phyloP scores from a whole-genome alignment of 2,797 vertebrate genomes.

The Ptychobarbus kaznakovi region DNA sequence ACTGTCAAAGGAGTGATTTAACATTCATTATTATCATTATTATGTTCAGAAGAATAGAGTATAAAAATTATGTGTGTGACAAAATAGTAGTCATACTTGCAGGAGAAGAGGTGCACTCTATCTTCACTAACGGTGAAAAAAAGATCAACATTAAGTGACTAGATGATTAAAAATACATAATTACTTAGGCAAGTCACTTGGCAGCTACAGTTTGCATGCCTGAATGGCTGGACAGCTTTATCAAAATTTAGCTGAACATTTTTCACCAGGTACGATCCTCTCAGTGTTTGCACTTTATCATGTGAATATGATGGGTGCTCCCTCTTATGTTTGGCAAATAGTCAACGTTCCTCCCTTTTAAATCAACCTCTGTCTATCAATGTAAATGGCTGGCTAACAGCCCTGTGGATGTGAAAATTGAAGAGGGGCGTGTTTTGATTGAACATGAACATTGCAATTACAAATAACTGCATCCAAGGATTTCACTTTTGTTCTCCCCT shows the following conservation, averaged over 20 bases:
- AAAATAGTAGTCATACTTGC: background rate
- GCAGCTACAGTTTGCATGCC: background rate
- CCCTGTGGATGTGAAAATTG: slow-evolving; percentile 68
- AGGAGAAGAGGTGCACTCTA: background rate
- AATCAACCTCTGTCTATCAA: slow-evolving; percentile 67
- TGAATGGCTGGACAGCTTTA: background rate
- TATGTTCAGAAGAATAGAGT: slow-evolving; percentile 39
- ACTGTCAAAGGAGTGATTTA: slow-evolving; percentile 34
- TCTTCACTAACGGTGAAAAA: slow-evolving; percentile 2
- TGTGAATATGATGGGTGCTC: slow-evolving; percentile 48
- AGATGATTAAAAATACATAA: slow-evolving; percentile 13
- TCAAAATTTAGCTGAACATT: slow-evolving; percentile 8
- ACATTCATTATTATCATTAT: background rate
- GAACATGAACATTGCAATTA: slow-evolving; percentile 77
- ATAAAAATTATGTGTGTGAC: slow-evolving; percentile 13
- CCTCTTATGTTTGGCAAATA: slow-evolving; percentile 56
- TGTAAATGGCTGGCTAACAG: slow-evolving; percentile 64
- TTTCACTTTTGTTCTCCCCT: slow-evolving; percentile 66
- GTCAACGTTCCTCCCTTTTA: slow-evolving; percentile 43
- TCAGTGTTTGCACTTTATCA: slow-evolving; percentile 62
- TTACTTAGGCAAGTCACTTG: background rate
- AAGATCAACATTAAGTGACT: background rate
- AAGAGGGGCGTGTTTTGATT: slow-evolving; percentile 76
- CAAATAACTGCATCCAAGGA: slow-evolving; percentile 63
- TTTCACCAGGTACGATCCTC: slow-evolving; percentile 30